These are phyloP conservation scores for Drosophila ananassae DNA, from an alignment of 1,140 invertebrate species.

Conservation along the genomic window DNA sequence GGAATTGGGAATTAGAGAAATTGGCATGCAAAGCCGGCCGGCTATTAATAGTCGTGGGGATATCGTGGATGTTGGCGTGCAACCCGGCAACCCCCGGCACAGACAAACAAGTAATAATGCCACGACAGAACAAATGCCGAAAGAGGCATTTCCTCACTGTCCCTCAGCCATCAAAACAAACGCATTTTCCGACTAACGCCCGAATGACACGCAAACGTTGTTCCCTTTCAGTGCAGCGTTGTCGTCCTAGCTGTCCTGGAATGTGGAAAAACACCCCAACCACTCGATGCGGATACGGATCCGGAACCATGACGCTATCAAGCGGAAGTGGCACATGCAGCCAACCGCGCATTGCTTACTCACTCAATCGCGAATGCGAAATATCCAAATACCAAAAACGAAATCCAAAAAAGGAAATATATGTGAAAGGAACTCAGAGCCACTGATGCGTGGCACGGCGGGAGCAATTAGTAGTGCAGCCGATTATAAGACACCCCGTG, in stretches of 20 bases:
- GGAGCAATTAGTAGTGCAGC: constrained; percentile 64
- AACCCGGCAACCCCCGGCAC: constrained; percentile 11
- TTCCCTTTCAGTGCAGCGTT: constrained; percentile 45
- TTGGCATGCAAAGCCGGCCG: constrained; percentile 34
- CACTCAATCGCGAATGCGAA: constrained; percentile 63
- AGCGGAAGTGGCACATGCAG: constrained; percentile 81
- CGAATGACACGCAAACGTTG: constrained; percentile 71
- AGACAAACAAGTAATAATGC: constrained; percentile 71
- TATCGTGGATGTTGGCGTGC: constrained; percentile 32
- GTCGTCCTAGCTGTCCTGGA: constrained; percentile 29
- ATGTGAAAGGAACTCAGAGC: constrained; percentile 54
- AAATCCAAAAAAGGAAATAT: constrained; percentile 22
- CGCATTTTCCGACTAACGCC: constrained; percentile 66
- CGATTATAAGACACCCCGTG: constrained; percentile 55
- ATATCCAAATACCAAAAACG: constrained; percentile 32
- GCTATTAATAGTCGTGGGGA: constrained; percentile 31
- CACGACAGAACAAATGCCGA: constrained; percentile 22
- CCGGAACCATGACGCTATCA: constrained; percentile 75
- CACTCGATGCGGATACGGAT: constrained; percentile 55
- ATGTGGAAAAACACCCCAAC: constrained; percentile 27
- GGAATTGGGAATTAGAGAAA: constrained; percentile 57
- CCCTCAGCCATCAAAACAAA: constrained; percentile 55
- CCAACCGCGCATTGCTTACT: constrained; percentile 65
- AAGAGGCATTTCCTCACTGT: constrained; percentile 59
- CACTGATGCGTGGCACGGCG: constrained; percentile 51